Evolutionary conservation across 1,140 invertebrate species (phyloP), one percentile per base, ranked within the genome.

Genomic region (Camponotus floridanus): DNA sequence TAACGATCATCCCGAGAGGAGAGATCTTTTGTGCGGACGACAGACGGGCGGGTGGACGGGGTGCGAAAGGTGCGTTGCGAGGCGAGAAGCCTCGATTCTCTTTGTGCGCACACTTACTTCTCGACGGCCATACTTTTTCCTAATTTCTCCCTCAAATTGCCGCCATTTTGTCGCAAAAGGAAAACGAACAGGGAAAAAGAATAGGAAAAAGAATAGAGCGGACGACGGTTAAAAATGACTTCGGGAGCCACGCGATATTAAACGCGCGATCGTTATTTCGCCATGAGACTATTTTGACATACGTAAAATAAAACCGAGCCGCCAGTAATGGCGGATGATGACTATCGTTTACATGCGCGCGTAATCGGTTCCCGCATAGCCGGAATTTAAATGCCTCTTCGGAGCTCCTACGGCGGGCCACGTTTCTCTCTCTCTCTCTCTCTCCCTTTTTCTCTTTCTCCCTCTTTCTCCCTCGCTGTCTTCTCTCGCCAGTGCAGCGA

Each of bases 381-480:
- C 88, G 57, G 88, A 89, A 89, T 89, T 88, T 89, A 88, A 89
- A 89, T 86, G 87, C 67, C 71, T 89, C 76, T 73, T 89, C 78
- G 39, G 51, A 59, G 61, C 73, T 73, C n/a, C 36, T 45, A 64
- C 55, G 33, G 73, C 57, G 13, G 61, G 33, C 21, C 13, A 36
- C 21, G 64, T 55, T 31, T 48, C 55, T 15, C 39, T 11, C 45
- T 55, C 21, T 36, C 55, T 76, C 36, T 51, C 55, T 76, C 45
- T 80, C 21, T 76, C 21, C 71, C 18, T 62, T 59, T 78, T 8
- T n/a, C 65, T n/a, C 48, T 31, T 51, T 55, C 64, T 39, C 7
- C 55, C 45, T 26, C 61, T 26, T 48, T 68, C 45, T 51, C 33
- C 21, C 65, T 62, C 31, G 62, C 15, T 18, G 15, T 21, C 7